These are phyloP conservation scores for Pachycephala philippinensis DNA, from an alignment of 2,113 vertebrate species.

Conservation along the genomic window DNA sequence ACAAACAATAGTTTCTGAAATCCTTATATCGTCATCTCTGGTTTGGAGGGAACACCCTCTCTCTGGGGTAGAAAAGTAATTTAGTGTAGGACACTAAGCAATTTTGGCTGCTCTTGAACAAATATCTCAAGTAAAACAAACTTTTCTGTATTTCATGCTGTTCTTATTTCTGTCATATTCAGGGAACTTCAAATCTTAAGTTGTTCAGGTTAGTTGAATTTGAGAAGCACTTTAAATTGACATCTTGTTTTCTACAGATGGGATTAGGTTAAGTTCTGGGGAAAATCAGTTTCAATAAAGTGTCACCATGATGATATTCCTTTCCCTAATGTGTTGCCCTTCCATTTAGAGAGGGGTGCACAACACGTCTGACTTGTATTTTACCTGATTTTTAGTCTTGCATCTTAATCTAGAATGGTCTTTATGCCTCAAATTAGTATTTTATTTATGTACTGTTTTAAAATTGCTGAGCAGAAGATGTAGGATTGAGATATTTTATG, in stretches of 20 bases:
- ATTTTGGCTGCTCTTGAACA: neutral
- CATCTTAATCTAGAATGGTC: neutral
- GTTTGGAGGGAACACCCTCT: slow-evolving; percentile 39
- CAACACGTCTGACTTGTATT: neutral
- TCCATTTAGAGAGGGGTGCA: neutral
- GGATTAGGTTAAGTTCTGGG: neutral
- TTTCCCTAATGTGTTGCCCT: neutral
- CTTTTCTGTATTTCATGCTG: neutral
- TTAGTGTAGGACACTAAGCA: neutral
- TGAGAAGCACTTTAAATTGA: neutral
- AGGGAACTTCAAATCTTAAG: neutral
- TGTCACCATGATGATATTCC: neutral
- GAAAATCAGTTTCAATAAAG: accelerated
- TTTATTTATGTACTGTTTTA: neutral
- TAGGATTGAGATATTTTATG: neutral
- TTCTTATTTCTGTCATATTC: neutral
- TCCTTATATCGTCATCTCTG: neutral
- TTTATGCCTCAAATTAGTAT: neutral
- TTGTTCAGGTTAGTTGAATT: neutral
- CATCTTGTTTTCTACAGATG: neutral
- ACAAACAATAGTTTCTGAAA: slow-evolving; percentile 12
- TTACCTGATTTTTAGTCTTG: neutral
- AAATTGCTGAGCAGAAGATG: neutral
- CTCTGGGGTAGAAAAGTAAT: slow-evolving; percentile 30
- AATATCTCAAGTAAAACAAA: neutral